Base-by-base conservation (phyloP, 2,888 invertebrate species). In the Hipparchia sbordonii region DNA sequence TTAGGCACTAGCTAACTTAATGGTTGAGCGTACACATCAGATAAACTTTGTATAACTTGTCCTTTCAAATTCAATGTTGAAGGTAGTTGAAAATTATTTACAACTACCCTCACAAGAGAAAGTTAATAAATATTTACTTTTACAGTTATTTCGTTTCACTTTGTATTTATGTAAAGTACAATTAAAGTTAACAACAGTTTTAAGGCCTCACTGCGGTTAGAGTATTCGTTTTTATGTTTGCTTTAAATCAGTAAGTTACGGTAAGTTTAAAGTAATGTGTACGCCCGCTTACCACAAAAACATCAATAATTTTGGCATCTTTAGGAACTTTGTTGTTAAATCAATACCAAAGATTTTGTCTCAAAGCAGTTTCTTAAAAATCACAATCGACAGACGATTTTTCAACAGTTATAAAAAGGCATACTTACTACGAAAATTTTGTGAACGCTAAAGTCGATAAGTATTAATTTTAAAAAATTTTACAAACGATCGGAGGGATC, bases 301-400 rank as follows among this genome's bases (percentile, higher is more conserved):
- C 51, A 67, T 57, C 56, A 45, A 67, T 59, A 48, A 48, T 67
- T 70, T 74, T 71, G 74, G 74, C 70, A 72, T 70, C 59, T 59
- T 74, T 75, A 76, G 76, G 74, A 76, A 76, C 76, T 76, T 73
- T 70, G 61, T 70, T 66, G 59, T 73, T 67, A 59, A 70, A 67
- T 48, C n/a, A 74, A 72, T 68, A 72, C 65, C 63, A 63, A 70
- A 59, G 60, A 56, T 70, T 39, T 70, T 59, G 63, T 61, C n/a
- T 66, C 48, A 13, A 67, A 56, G 45, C 56, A 45, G 33, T 48
- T 48, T n/a, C 12, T 7, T 48, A 48, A 8, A 39, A 39, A 39
- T 39, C 61, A 48, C 23, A 48, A 48, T 48, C 33, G 51, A 51
- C 51, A 63, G 5, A 23, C 63, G 23, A 63, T 10, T 33, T 63